Conservation (phyloP, 2,888 invertebrate species). For the Schizotus pectinicornis region DNA sequence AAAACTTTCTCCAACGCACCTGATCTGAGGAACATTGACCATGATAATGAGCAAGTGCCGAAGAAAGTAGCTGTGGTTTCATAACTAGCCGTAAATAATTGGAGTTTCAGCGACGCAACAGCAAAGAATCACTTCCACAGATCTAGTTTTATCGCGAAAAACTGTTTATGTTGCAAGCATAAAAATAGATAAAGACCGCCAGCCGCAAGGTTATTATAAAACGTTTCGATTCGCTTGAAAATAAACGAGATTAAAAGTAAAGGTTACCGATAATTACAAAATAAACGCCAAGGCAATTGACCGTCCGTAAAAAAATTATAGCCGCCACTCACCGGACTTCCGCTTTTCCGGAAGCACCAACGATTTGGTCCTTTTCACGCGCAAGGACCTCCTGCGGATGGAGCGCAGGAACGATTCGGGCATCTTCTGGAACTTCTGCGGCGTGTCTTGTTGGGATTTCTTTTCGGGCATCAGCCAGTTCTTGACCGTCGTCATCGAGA, state of each 20-base stretch:
- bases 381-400: conserved; percentile 71
- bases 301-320: background rate
- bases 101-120: too few relatives aligned
- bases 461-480: conserved; percentile 74
- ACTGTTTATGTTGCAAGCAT: too few relatives aligned
- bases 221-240: too few relatives aligned
- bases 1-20: background rate
- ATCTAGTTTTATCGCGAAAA: too few relatives aligned
- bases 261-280: too few relatives aligned
- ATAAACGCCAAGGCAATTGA: too few relatives aligned
- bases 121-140: too few relatives aligned
- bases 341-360: conserved; percentile 76
- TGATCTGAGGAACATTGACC: background rate
- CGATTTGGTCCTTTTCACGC: conserved; percentile 78
- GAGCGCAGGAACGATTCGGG: conserved; percentile 77
- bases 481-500: conserved; percentile 72
- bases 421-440: conserved; percentile 65
- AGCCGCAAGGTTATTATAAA: too few relatives aligned
- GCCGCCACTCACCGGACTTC: conserved; percentile 73
- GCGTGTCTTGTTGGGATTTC: conserved; percentile 58
- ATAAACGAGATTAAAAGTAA: too few relatives aligned
- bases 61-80: conserved; percentile 1
- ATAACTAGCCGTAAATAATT: too few relatives aligned
- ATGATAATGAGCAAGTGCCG: background rate
- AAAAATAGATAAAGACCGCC: too few relatives aligned